Base-by-base conservation (phyloP, 2,797 vertebrate genomes). In the Holocentrus rufus region DNA sequence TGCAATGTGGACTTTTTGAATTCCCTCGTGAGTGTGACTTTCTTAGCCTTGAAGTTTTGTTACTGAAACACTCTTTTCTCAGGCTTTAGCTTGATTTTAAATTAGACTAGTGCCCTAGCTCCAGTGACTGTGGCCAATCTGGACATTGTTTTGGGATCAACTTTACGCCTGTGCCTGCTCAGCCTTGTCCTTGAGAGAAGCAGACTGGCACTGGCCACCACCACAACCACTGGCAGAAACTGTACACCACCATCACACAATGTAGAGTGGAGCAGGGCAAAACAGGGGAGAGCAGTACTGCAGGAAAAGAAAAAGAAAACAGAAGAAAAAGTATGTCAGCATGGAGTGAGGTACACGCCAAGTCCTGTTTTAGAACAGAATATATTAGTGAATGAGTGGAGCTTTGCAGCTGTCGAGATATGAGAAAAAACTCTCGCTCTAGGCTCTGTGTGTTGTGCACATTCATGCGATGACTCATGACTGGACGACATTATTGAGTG, bases 261-360 rank as follows among this genome's bases (percentile, higher is more conserved):
- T 59, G 30, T 34, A 53, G 49, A 74, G 61, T 9, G 5, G 67
- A 74, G 52, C 30, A 59, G 25, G 58, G 47, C 54, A 58, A 60
- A 63, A n/a, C 59, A 71, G 50, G 52, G 49, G 64, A 68, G 50
- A 67, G 59, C 9, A 8, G 7, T 11, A 17, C 39, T 44, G 31
- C 65, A 20, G 58, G 25, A 74, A 75, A 72, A 50, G 7, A 55
- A 49, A 72, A 65, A 71, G 61, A 23, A 2, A 50, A 56, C 15
- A 58, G 7, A 0, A 46, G 57, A 57, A 13, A 47, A 88, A 88
- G 59, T 85, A 67, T 82, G 79, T 85, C 87, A 88, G 22, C 53
- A 11, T 77, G 68, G 72, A 71, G 49, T 22, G 49, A 47, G 6
- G 66, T 68, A 56, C 53, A 80, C 60, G 34, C 39, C 44, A 36